Evolutionary conservation across 2,797 vertebrate genomes (phyloP).

Genomic region (Scyliorhinus canicula): DNA sequence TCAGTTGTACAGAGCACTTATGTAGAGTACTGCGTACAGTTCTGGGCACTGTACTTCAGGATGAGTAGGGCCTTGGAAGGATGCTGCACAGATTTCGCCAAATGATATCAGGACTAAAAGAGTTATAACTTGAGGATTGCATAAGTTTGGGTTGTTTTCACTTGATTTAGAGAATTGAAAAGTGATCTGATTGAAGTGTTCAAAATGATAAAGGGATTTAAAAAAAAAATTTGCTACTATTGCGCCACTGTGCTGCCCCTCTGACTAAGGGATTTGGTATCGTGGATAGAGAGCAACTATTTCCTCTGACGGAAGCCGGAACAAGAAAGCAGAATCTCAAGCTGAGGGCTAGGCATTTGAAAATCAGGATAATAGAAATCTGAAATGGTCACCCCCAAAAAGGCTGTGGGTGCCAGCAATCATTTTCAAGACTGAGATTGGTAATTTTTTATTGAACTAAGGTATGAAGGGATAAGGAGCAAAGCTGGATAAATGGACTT

Average conservation of each 20-base stretch:
- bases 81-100: background rate
- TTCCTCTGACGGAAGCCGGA: background rate
- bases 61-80: background rate
- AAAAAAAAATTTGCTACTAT: too few relatives aligned
- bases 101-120: background rate
- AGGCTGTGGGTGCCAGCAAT: background rate
- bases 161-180: background rate
- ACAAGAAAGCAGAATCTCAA: background rate
- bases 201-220: background rate
- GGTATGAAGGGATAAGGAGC: background rate
- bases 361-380: background rate
- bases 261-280: background rate
- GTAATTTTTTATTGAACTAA: background rate
- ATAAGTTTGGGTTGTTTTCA: too few relatives aligned
- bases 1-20: background rate
- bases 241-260: too few relatives aligned
- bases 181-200: background rate
- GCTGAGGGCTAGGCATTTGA: background rate
- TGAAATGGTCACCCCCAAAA: background rate
- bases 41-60: background rate
- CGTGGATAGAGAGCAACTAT: background rate
- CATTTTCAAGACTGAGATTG: background rate
- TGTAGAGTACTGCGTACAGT: background rate
- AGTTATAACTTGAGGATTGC: background rate
- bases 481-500: background rate